These are phyloP conservation scores for Ypsolopha scabrella DNA, from an alignment of 2,888 invertebrate genomes.

Conservation along the genomic window DNA sequence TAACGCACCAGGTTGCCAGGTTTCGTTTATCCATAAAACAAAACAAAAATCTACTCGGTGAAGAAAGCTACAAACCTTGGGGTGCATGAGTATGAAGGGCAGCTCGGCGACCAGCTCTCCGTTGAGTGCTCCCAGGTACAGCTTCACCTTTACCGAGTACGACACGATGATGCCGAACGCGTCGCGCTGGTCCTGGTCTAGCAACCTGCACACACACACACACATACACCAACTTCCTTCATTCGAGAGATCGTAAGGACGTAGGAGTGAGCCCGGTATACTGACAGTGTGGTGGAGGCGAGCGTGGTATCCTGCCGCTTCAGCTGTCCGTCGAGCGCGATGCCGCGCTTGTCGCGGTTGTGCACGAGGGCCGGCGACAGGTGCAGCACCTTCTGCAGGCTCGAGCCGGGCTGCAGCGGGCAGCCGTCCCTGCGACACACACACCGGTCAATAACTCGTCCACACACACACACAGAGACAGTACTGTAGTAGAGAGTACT, in stretches of 20 bases:
- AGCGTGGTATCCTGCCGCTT: slow-evolving; percentile 88
- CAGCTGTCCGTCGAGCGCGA: slow-evolving; percentile 92
- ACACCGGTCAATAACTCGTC: not conserved
- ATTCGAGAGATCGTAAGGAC: too few relatives aligned
- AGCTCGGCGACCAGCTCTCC: slow-evolving; percentile 93
- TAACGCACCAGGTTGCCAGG: too few relatives aligned
- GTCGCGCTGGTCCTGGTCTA: slow-evolving; percentile 85
- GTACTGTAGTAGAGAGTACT: slow-evolving; percentile 41
- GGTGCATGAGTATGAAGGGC: slow-evolving; percentile 93
- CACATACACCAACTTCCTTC: not conserved
- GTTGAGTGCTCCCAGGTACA: slow-evolving; percentile 92
- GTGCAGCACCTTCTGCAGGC: slow-evolving; percentile 89
- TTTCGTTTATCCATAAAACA: too few relatives aligned
- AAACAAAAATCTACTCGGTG: too few relatives aligned
- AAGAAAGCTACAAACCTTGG: slow-evolving; percentile 70
- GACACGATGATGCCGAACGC: slow-evolving; percentile 96
- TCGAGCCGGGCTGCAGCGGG: slow-evolving; percentile 88
- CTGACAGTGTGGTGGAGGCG: slow-evolving; percentile 93
- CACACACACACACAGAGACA: not conserved
- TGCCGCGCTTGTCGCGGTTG: slow-evolving; percentile 88
- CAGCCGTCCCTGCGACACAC: slow-evolving; percentile 82
- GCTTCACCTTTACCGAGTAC: slow-evolving; percentile 94
- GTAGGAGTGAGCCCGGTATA: slow-evolving; percentile 9
- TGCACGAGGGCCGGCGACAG: slow-evolving; percentile 81
- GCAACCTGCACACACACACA: slow-evolving; percentile 24